Percentiles rank a stretch among this genome's conserved stretches.
phyloP scores from a whole-genome alignment of 2,113 vertebrate species.

The Onychostruthus taczanowskii region DNA sequence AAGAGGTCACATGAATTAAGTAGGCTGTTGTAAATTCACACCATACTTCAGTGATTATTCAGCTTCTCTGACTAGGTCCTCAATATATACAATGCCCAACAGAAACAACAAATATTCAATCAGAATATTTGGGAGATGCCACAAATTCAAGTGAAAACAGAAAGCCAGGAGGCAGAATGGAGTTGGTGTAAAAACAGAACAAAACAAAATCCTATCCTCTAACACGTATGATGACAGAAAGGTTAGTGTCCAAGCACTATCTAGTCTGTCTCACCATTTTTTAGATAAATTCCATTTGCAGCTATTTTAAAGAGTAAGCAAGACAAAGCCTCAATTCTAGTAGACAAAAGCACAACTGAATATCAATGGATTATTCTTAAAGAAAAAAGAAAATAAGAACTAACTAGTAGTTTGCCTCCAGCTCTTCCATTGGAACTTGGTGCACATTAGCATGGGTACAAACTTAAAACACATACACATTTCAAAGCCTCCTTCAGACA shows the following conservation, averaged over 20 bases:
- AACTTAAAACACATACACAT: background rate
- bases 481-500: background rate
- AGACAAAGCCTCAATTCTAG: background rate
- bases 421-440: background rate
- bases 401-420: background rate
- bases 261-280: background rate
- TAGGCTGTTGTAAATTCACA: conserved; percentile 3
- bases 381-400: background rate
- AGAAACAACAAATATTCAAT: background rate
- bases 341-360: background rate
- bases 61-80: background rate
- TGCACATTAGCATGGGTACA: background rate
- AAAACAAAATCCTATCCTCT: background rate
- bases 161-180: background rate
- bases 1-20: conserved; percentile 28
- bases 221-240: accelerated
- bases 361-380: background rate
- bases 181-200: background rate
- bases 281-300: background rate
- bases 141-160: background rate
- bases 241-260: background rate
- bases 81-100: background rate
- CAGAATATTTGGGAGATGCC: background rate
- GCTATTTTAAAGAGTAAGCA: background rate
- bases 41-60: background rate